Percentiles rank a stretch among this genome's conserved stretches.
Conservation (phyloP, 2,113 vertebrate species). For the Ictidomys tridecemlineatus region DNA sequence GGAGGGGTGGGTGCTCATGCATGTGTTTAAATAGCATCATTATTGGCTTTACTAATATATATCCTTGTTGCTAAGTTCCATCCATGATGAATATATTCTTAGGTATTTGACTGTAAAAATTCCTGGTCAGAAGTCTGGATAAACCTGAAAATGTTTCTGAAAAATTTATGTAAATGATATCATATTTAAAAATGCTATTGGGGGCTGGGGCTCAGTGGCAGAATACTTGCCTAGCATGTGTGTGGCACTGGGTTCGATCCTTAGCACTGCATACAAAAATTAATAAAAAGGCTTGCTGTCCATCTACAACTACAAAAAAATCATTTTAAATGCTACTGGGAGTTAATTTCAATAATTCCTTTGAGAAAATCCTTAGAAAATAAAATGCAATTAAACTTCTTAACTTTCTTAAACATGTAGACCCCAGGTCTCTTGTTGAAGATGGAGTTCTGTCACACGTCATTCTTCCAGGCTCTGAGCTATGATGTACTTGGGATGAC, state of each 20-base stretch:
- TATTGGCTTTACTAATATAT: not conserved
- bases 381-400: not conserved
- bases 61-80: not conserved
- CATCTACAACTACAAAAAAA: too few species aligned
- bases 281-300: too few species aligned
- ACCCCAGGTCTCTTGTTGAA: not conserved
- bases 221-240: too few species aligned
- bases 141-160: constrained; percentile 33
- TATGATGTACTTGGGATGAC: not conserved
- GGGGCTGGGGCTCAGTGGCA: too few species aligned
- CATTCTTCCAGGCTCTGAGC: not conserved
- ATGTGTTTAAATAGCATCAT: not conserved
- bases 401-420: not conserved
- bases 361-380: constrained; percentile 17
- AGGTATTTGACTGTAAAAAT: not conserved
- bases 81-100: not conserved
- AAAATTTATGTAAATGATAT: not conserved
- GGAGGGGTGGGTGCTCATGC: not conserved
- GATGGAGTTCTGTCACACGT: not conserved
- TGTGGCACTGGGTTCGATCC: too few species aligned
- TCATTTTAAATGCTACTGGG: not conserved
- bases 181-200: not conserved
- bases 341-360: constrained; percentile 21
- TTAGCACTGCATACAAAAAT: too few species aligned
- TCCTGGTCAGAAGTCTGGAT: constrained; percentile 1